Percentiles rank a stretch among this genome's conserved stretches.
These are phyloP conservation scores for Paradisaea rubra DNA, from an alignment of 2,113 vertebrate genomes.

Conservation along the genomic window DNA sequence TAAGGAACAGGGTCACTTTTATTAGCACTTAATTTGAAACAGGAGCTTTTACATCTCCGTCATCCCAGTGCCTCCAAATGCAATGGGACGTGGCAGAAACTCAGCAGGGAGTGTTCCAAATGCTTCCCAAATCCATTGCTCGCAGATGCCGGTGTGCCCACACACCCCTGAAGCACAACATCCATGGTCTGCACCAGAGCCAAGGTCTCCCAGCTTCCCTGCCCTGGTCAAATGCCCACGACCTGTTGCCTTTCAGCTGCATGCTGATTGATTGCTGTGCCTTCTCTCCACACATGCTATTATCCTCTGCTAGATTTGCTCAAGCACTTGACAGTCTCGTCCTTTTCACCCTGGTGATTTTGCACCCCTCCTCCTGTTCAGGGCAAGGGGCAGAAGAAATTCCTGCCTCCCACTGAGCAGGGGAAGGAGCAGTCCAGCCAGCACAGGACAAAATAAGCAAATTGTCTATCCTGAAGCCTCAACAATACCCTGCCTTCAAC, in stretches of 20 bases:
- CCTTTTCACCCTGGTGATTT: not conserved
- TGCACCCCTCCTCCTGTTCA: not conserved
- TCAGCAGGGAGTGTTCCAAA: not conserved
- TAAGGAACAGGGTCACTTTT: not conserved
- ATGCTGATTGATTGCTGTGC: not conserved
- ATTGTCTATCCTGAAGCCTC: not conserved
- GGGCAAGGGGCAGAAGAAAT: not conserved
- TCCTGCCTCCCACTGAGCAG: not conserved
- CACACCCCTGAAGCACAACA: fast-evolving
- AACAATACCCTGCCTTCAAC: not conserved
- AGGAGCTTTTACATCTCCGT: not conserved
- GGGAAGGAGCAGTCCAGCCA: not conserved
- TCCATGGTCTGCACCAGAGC: not conserved
- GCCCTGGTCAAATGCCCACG: not conserved
- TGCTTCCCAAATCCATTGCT: fast-evolving
- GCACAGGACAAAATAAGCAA: not conserved
- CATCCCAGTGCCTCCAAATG: not conserved
- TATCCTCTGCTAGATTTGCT: not conserved
- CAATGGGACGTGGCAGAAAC: not conserved
- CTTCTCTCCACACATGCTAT: not conserved
- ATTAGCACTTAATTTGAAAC: not conserved
- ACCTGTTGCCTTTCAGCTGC: not conserved
- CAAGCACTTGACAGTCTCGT: not conserved
- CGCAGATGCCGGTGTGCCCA: fast-evolving
- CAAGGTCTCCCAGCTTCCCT: not conserved